phyloP scores from a whole-genome alignment of 2,888 invertebrate species.

The Eupeodes luniger region DNA sequence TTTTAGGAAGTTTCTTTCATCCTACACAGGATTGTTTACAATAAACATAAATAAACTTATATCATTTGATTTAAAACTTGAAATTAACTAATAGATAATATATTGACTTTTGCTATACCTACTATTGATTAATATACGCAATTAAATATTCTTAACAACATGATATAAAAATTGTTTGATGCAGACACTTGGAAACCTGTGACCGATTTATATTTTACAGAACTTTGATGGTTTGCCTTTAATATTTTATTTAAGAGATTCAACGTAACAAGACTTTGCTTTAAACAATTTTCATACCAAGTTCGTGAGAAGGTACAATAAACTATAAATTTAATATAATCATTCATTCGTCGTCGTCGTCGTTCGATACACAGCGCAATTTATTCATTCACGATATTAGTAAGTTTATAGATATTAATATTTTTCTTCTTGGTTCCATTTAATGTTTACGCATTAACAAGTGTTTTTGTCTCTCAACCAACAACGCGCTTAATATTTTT shows the following conservation, averaged over 20 bases:
- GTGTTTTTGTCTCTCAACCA: slow-evolving; percentile 24
- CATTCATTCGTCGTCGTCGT: slow-evolving; percentile 54
- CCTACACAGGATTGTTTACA: background rate
- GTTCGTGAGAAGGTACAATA: background rate
- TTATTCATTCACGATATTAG: slow-evolving; percentile 53
- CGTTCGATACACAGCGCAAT: slow-evolving; percentile 68
- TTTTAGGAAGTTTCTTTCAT: too few species aligned
- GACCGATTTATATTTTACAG: background rate
- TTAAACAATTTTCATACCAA: slow-evolving; percentile 51
- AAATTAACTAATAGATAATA: background rate
- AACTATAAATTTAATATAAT: slow-evolving; percentile 30
- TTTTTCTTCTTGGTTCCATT: slow-evolving; percentile 34
- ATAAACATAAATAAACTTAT: background rate
- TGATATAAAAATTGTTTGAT: background rate
- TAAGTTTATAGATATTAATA: slow-evolving; percentile 32
- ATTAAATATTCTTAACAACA: background rate
- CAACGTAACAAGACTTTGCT: background rate
- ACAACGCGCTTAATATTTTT: slow-evolving; percentile 47
- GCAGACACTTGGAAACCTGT: background rate
- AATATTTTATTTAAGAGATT: background rate
- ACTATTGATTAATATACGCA: background rate
- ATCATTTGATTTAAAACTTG: background rate
- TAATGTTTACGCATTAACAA: slow-evolving; percentile 48
- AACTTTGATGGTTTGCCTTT: background rate
- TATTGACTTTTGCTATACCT: background rate